Conservation (phyloP, 1,140 invertebrate species). For the Listronotus oregonensis region DNA sequence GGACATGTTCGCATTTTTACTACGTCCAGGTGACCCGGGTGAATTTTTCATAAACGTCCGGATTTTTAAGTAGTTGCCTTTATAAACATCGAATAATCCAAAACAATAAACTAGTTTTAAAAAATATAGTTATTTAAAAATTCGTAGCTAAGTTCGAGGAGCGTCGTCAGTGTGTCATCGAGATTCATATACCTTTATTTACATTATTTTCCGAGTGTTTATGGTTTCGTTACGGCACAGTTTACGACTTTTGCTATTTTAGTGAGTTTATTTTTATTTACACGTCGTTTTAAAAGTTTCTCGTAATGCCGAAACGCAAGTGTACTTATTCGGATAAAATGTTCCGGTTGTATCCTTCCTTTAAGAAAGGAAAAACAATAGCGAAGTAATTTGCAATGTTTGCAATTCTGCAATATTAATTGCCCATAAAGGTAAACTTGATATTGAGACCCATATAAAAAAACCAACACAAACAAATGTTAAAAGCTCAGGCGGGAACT, state of each 20-base stretch:
- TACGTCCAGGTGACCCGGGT: too few species aligned
- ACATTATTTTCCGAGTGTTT: conserved; percentile 8
- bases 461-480: background rate
- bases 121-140: too few species aligned
- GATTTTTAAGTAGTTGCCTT: too few species aligned
- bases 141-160: too few species aligned
- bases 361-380: conserved; percentile 1
- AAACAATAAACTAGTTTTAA: too few species aligned
- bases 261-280: background rate
- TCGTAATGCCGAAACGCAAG: conserved; percentile 1
- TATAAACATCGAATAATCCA: too few species aligned
- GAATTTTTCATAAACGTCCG: too few species aligned
- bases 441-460: conserved; percentile 9
- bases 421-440: conserved; percentile 2
- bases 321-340: too few species aligned
- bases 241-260: conserved; percentile 4
- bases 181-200: too few species aligned
- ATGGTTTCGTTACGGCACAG: background rate
- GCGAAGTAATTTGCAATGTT: background rate
- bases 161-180: too few species aligned
- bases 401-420: background rate
- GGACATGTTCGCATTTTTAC: too few species aligned
- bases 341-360: too few species aligned
- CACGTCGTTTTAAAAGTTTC: background rate
- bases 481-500: background rate